A percentile compares a stretch with the other conserved stretches of the same genome.
Evolutionary conservation across 2,797 vertebrate genomes (phyloP).

Genomic region (Poecilia velifera): DNA sequence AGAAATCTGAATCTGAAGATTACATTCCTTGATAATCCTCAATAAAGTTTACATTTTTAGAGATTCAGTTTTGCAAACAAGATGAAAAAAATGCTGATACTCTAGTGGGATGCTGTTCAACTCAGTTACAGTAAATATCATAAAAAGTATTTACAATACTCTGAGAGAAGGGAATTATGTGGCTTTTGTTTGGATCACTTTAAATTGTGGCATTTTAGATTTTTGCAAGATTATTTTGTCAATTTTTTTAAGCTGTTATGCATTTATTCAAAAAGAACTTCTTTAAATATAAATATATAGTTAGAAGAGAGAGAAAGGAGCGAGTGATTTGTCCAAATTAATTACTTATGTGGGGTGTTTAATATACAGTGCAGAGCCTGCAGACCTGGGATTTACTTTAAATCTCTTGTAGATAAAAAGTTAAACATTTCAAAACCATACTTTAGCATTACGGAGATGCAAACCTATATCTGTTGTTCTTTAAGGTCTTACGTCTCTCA

Average conservation of each 20-base stretch:
- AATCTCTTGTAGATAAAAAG: background rate
- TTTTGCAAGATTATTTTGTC: background rate
- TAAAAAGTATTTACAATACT: background rate
- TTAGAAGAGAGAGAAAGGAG: background rate
- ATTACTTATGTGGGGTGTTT: background rate
- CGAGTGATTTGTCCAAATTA: background rate
- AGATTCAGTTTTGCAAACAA: background rate
- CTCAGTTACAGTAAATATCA: background rate
- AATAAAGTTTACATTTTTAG: background rate
- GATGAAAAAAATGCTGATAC: background rate
- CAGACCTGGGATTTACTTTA: background rate
- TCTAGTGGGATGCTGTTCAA: background rate
- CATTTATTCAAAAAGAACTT: background rate
- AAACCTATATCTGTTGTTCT: background rate
- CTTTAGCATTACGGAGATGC: background rate
- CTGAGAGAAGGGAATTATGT: background rate
- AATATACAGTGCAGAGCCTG: background rate
- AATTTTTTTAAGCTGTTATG: background rate
- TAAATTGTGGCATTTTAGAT: background rate
- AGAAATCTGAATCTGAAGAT: background rate
- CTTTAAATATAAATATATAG: background rate
- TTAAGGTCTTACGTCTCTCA: background rate
- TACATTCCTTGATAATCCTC: background rate
- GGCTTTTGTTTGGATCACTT: background rate
- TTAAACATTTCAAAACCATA: background rate